These are phyloP conservation scores for Pandemis heparana DNA, from an alignment of 2,888 invertebrate species.

Conservation along the genomic window DNA sequence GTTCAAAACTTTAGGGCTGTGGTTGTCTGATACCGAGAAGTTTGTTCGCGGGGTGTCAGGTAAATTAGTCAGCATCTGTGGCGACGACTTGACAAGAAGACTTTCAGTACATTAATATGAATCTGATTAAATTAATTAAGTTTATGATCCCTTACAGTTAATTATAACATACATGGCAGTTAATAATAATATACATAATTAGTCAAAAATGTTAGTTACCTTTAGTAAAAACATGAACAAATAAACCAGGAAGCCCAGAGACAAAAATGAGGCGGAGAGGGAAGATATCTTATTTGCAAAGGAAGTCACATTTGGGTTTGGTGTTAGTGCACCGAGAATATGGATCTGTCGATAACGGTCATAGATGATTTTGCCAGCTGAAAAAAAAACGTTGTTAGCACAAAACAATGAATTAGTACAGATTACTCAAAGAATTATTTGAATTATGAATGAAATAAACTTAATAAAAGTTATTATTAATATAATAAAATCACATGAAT, in stretches of 20 bases:
- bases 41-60: too few relatives aligned
- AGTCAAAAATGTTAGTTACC: conserved; percentile 58
- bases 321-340: conserved; percentile 80
- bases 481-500: too few relatives aligned
- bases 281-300: conserved; percentile 79
- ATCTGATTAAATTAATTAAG: too few relatives aligned
- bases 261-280: conserved; percentile 74
- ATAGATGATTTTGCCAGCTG: conserved; percentile 87
- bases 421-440: not conserved
- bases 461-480: too few relatives aligned
- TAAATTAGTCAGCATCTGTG: too few relatives aligned
- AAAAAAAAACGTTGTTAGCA: conserved; percentile 58
- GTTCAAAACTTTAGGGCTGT: too few relatives aligned
- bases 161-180: not conserved
- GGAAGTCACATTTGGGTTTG: conserved; percentile 79
- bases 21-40: too few relatives aligned
- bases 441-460: not conserved
- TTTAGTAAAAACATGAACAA: conserved; percentile 77
- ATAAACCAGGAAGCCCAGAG: conserved; percentile 88
- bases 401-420: conserved; percentile 20
- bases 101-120: too few relatives aligned
- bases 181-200: too few relatives aligned
- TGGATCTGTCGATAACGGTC: conserved; percentile 87
- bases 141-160: too few relatives aligned
- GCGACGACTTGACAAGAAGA: too few relatives aligned